Base-by-base conservation (phyloP, 2,113 vertebrate genomes). In the Indicator indicator region DNA sequence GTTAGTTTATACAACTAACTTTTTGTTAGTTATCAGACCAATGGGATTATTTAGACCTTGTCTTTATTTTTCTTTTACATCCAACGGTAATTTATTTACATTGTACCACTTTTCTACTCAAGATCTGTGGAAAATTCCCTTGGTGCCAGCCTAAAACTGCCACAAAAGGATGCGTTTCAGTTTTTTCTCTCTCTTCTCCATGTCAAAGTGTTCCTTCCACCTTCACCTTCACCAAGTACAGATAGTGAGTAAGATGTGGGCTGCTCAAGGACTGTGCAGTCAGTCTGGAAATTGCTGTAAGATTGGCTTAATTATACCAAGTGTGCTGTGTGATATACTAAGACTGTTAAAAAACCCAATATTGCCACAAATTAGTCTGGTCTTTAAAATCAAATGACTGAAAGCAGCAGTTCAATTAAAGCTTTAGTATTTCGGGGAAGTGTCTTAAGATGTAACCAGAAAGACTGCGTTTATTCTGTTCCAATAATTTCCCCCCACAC, bases 391-490 rank as follows among this genome's bases (percentile, higher is more conserved):
- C 0, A 0, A 90, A 69, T 76, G 15, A 33, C 81, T 90, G 67
- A 87, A 89, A 89, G 8, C 40, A 88, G 40, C 30, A 83, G 76
- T 93, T 89, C 83, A 83, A 59, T 94, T 88, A 86, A 92, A 76
- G 75, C n/a, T 86, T 91, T 70, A 84, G 55, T 67, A 36, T 33
- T 96, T 95, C 59, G 90, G 80, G 74, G 80, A 90, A 85, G 40
- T 33, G 6, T 71, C 83, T 91, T 59, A 46, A 62, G 26, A 40
- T 42, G 48, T 46, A 82, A 36, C 27, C 46, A 76, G 76, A 67
- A 83, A 44, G 40, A 71, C 36, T 63, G 64, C n/a, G 24, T 82
- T 88, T 64, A 36, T 42, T 62, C 83, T 1, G 0, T 70, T 90
- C 52, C 81, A 20, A 42, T 44, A 7, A 11, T 83, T 91, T 78